Base-by-base conservation (phyloP, 2,113 vertebrate genomes). In the Pseudopodoces humilis region DNA sequence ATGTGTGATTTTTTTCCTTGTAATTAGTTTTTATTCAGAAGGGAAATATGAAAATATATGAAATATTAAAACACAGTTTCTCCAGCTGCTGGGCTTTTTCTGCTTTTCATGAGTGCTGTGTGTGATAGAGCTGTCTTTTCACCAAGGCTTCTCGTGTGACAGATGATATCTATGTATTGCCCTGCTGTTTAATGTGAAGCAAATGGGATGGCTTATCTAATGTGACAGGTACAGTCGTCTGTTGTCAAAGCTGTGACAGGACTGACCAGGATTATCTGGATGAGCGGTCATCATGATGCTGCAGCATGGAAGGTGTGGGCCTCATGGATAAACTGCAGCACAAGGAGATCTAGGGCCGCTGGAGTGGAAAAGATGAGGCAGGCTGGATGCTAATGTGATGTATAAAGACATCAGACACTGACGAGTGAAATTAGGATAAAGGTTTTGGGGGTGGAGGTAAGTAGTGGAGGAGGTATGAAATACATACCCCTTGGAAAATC, bases 131-230 rank as follows among this genome's bases (percentile, higher is more conserved):
- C 68, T 94, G 90, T 92, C 92, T 94, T 95, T 96, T 86, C 88
- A 94, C 71, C 55, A 28, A 74, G 79, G 78, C 75, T 75, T 47
- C 87, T 65, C 7, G 0, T 68, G 68, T 94, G 93, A 93, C 94
- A 95, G 94, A 88, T 96, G 93, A 95, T 95, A 88, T 92, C 95
- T 91, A 17, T 92, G 85, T 90, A 58, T 88, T 91, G 80, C 65
- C 72, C 85, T 92, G 79, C 83, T 67, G 72, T 71, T 96, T 93
- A 96, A 93, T 58, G 79, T 27, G 88, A 86, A 78, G 92, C 90
- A 96, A 97, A 96, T 70, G 82, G 93, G 65, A 46, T 83, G 60
- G 83, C 71, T 97, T 96, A 96, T 96, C 95, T 97, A 71, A 93
- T 64, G 90, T 95, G 93, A 92, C 95, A 96, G 93, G 88, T 94